Percentiles rank a stretch among this genome's conserved stretches.
Conservation (phyloP, 1,140 invertebrate species). For the Dinothrombium tinctorium region DNA sequence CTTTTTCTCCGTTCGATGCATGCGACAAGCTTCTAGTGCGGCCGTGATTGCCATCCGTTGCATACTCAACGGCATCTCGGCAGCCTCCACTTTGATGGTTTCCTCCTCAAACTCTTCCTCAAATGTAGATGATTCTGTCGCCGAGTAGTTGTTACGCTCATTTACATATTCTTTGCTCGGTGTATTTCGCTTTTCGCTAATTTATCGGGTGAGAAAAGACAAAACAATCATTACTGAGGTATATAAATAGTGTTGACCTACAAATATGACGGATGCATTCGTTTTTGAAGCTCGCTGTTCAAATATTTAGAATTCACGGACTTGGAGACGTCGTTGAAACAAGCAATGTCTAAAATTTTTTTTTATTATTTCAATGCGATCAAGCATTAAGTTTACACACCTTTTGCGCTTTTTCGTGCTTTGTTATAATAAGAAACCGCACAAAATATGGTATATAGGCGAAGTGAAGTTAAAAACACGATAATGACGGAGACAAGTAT, state of each 20-base stretch:
- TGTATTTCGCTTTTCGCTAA: not conserved
- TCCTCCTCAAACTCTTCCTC: too few relatives aligned
- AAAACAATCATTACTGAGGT: not conserved
- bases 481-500: slow-evolving; percentile 17
- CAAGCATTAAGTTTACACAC: not conserved
- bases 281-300: too few relatives aligned
- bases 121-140: not conserved
- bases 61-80: slow-evolving; percentile 17
- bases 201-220: not conserved
- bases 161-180: not conserved
- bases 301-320: not conserved
- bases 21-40: slow-evolving; percentile 14
- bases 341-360: not conserved
- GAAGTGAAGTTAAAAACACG: slow-evolving; percentile 15
- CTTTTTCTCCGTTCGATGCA: slow-evolving; percentile 17
- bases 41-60: slow-evolving; percentile 15
- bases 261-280: too few relatives aligned
- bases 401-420: slow-evolving; percentile 13
- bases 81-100: slow-evolving; percentile 16
- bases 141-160: not conserved
- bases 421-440: slow-evolving; percentile 17
- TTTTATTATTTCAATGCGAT: not conserved
- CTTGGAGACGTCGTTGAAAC: too few relatives aligned
- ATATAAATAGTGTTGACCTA: too few relatives aligned
- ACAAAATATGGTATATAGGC: slow-evolving; percentile 17